Evolutionary conservation across 2,888 invertebrate genomes (phyloP), one percentile per base, ranked within the genome.

Genomic region (Acanthosoma haemorrhoidale): DNA sequence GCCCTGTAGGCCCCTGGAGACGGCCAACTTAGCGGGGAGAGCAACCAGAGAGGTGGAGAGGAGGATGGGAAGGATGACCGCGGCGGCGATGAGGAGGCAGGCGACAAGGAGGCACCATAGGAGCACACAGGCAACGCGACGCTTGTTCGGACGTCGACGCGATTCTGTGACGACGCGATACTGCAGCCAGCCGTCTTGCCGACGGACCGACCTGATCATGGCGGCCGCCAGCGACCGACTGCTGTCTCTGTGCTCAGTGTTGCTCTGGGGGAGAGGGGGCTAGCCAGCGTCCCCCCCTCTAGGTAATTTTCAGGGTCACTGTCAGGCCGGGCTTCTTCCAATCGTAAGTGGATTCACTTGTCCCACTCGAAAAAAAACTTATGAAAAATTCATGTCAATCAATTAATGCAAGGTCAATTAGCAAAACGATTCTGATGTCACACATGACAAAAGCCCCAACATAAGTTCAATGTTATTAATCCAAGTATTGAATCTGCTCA

Each of bases 131-230:
- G 77, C 77, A 32, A 77, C 77, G 57, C 77, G 75, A 31, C 76
- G 75, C 29, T 75, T 63, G n/a, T n/a, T n/a, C 31, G 76, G 69
- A 36, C 71, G 68, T 51, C 70, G 68, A 15, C 73, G 73, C 51
- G 69, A 71, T 43, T 69, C 73, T 21, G 68, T 75, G 74, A 89
- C 82, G 76, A 89, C 88, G 76, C 88, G 88, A 80, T 89, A 89
- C 78, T 88, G 88, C 76, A 89, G 83, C 78, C 88, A 87, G 77
- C 88, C 87, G 79, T 89, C 88, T 73, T 88, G 88, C 79, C 88
- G 88, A 74, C 88, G 82, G 79, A 88, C 88, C 76, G 88, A 88
- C 81, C 88, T 89, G 81, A 88, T 88, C 89, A 89, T 89, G n/a
- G 69, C 41, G 41, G 60, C 69, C 61, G 58, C 39, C 61, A 38